Evolutionary conservation across 2,888 invertebrate species (phyloP).

Genomic region (Perithous albicinctus): DNA sequence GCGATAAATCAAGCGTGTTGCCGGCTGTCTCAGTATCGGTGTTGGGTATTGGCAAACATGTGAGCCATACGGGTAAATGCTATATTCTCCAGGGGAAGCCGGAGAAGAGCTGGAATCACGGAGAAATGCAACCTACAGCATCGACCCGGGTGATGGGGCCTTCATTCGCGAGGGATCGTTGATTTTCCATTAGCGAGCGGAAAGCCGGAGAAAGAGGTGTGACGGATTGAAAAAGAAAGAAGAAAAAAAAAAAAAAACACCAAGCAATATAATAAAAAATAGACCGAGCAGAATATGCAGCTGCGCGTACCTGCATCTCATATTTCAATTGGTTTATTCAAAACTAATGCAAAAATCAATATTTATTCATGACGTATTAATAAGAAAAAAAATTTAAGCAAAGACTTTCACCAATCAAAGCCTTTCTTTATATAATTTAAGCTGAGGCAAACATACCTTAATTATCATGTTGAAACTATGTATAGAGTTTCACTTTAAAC

Average conservation of each 20-base stretch:
- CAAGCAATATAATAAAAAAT: not conserved
- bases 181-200: slow-evolving; percentile 8
- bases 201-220: slow-evolving; percentile 6
- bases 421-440: too few relatives aligned
- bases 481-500: too few relatives aligned
- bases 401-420: too few relatives aligned
- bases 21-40: slow-evolving; percentile 4
- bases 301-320: not conserved
- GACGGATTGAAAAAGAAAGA: too few relatives aligned
- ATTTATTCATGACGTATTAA: too few relatives aligned
- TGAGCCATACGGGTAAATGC: not conserved
- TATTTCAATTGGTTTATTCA: not conserved
- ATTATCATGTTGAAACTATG: too few relatives aligned
- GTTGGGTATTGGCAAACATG: not conserved
- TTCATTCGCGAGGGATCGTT: slow-evolving; percentile 11
- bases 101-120: slow-evolving; percentile 9
- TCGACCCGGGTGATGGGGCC: not conserved
- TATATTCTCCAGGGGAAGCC: slow-evolving; percentile 22
- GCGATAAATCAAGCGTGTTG: slow-evolving; percentile 9
- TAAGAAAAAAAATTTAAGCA: too few relatives aligned
- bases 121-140: slow-evolving; percentile 2
- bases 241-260: too few relatives aligned
- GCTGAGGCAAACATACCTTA: too few relatives aligned
- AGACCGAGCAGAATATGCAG: not conserved
- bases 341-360: too few relatives aligned